A percentile compares a stretch with the other conserved stretches of the same genome.
Evolutionary conservation across 1,140 invertebrate species (phyloP).

Genomic region (Papilio xuthus): DNA sequence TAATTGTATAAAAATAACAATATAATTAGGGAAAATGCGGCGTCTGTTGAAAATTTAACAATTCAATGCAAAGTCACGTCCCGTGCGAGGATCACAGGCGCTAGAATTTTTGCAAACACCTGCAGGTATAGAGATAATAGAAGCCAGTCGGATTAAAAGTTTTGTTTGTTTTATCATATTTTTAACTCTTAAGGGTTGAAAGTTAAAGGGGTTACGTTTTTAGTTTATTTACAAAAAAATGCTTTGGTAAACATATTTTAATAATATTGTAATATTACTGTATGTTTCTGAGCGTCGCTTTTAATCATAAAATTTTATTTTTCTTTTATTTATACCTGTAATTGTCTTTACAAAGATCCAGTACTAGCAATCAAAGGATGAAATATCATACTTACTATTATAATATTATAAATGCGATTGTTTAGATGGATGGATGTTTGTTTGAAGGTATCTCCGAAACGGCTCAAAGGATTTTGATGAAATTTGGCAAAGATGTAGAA

Average conservation of each 20-base stretch:
- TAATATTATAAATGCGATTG: too few species aligned
- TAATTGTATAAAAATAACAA: constrained; percentile 42
- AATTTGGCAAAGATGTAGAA: too few species aligned
- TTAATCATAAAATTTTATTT: not conserved
- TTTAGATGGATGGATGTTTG: too few species aligned
- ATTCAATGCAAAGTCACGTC: constrained; percentile 49
- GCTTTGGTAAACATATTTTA: not conserved
- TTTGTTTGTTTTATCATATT: constrained; percentile 34
- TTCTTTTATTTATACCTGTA: not conserved
- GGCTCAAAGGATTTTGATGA: too few species aligned
- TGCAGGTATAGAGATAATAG: constrained; percentile 44
- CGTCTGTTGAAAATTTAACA: constrained; percentile 40
- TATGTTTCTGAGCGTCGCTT: not conserved
- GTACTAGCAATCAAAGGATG: not conserved
- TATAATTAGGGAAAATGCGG: constrained; percentile 45
- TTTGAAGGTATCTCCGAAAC: too few species aligned
- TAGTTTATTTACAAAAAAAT: too few species aligned
- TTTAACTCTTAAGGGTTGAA: not conserved
- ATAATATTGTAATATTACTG: not conserved
- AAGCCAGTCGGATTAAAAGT: constrained; percentile 26
- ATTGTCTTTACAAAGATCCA: too few species aligned
- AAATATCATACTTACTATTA: not conserved
- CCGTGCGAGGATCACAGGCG: constrained; percentile 20
- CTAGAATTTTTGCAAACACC: constrained; percentile 43
- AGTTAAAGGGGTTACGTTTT: not conserved